These are phyloP conservation scores for Synchiropus splendidus DNA, from an alignment of 2,113 vertebrate genomes.

Conservation along the genomic window DNA sequence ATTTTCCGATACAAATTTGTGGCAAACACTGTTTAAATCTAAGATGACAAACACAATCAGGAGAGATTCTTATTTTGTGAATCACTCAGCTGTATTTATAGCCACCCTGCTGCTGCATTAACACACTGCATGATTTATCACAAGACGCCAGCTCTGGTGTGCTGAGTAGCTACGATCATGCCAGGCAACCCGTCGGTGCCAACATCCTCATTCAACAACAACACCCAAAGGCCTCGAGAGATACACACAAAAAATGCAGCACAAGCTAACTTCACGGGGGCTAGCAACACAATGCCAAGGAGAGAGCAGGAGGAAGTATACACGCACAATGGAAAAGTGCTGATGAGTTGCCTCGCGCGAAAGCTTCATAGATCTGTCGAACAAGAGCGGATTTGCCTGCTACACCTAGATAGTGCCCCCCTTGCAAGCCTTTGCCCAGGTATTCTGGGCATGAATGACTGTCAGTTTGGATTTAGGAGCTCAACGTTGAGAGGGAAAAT, in stretches of 20 bases:
- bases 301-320: conserved; percentile 16
- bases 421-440: conserved; percentile 59
- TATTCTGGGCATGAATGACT: conserved; percentile 69
- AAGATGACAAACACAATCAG: too few species aligned
- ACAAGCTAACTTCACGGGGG: conserved; percentile 32
- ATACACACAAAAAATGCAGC: conserved; percentile 54
- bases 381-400: conserved; percentile 68
- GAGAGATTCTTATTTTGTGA: too few species aligned
- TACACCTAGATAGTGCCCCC: conserved; percentile 63
- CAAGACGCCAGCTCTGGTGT: conserved; percentile 49
- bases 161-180: conserved; percentile 57
- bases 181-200: conserved; percentile 48
- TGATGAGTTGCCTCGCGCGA: conserved; percentile 49
- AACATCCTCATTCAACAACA: conserved; percentile 49
- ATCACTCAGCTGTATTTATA: conserved; percentile 53
- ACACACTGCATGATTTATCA: conserved; percentile 58
- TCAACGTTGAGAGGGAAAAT: conserved; percentile 57
- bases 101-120: conserved; percentile 41
- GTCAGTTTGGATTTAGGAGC: conserved; percentile 71
- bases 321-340: conserved; percentile 43
- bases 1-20: conserved; percentile 36
- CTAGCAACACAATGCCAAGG: too few species aligned
- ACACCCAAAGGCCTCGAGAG: conserved; percentile 31
- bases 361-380: conserved; percentile 46
- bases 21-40: too few species aligned